phyloP scores from a whole-genome alignment of 2,797 vertebrate species.

The Ctenopoma kingsleyae region DNA sequence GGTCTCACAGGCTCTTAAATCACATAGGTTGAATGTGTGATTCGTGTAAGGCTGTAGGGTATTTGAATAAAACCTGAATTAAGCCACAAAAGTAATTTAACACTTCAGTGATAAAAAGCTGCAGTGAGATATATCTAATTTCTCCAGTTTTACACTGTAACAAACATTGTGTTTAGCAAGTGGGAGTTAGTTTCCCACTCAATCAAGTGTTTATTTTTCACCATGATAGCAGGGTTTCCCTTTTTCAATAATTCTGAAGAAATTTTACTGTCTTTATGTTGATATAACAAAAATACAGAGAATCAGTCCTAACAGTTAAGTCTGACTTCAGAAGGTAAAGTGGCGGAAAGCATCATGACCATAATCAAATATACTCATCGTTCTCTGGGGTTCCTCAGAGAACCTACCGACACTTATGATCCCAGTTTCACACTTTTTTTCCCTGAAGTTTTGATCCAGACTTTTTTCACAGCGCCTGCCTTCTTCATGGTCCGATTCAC shows the following conservation, averaged over 20 bases:
- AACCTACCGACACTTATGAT: slow-evolving; percentile 8
- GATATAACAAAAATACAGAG: too few relatives aligned
- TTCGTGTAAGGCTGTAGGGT: neutral
- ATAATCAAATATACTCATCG: slow-evolving; percentile 17
- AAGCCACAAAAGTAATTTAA: neutral
- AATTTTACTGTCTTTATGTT: too few relatives aligned
- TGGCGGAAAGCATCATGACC: slow-evolving; percentile 17
- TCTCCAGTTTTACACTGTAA: too few relatives aligned
- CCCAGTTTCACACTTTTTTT: slow-evolving; percentile 32
- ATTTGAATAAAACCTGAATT: neutral
- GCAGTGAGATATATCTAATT: neutral
- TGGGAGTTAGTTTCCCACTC: too few relatives aligned
- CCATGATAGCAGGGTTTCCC: too few relatives aligned
- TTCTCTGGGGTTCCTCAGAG: slow-evolving; percentile 13
- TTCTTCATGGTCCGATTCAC: slow-evolving; percentile 58
- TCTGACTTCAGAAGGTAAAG: neutral
- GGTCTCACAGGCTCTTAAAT: too few relatives aligned
- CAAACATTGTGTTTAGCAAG: too few relatives aligned
- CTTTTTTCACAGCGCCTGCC: slow-evolving; percentile 15
- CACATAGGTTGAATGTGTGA: too few relatives aligned
- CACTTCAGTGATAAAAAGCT: neutral
- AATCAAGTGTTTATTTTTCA: too few relatives aligned
- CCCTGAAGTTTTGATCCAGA: slow-evolving; percentile 19
- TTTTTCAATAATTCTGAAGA: too few relatives aligned
- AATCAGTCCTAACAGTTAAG: neutral